Evolutionary conservation across 2,888 invertebrate genomes (phyloP).

Genomic region (Pandemis corylana): DNA sequence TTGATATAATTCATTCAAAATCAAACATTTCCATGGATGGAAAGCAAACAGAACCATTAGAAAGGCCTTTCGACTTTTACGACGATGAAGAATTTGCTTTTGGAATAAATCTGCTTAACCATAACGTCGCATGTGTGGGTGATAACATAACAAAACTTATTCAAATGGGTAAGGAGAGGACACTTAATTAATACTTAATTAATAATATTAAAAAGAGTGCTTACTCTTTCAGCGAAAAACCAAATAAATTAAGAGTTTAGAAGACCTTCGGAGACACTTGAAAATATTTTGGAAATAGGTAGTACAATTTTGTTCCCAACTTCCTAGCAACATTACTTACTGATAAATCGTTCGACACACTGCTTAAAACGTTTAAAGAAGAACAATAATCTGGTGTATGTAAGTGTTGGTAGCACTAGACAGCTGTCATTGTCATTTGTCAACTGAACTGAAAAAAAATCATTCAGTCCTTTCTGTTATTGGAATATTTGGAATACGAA

Average conservation of each 20-base stretch:
- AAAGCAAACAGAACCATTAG: constrained; percentile 62
- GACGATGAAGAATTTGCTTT: constrained; percentile 79
- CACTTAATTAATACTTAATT: background rate
- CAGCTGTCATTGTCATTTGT: constrained; percentile 26
- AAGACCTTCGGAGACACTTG: too few species aligned
- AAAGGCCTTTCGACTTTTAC: constrained; percentile 75
- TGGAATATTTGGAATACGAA: background rate
- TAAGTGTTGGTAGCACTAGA: constrained; percentile 25
- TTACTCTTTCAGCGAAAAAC: background rate
- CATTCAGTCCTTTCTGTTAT: background rate
- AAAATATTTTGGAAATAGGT: too few species aligned
- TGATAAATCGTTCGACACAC: background rate
- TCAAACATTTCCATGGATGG: constrained; percentile 62
- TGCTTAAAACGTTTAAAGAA: background rate
- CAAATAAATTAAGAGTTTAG: too few species aligned
- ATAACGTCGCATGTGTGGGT: constrained; percentile 79
- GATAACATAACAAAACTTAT: constrained; percentile 75
- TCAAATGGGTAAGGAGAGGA: constrained; percentile 69
- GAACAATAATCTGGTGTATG: background rate
- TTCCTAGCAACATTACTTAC: background rate
- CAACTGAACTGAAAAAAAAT: background rate
- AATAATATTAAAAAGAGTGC: too few species aligned
- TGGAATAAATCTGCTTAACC: constrained; percentile 75
- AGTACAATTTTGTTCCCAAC: background rate
- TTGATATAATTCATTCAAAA: constrained; percentile 70